These are phyloP conservation scores for Pseudachorutes palmiensis DNA, from an alignment of 1,140 invertebrate genomes.

Conservation along the genomic window DNA sequence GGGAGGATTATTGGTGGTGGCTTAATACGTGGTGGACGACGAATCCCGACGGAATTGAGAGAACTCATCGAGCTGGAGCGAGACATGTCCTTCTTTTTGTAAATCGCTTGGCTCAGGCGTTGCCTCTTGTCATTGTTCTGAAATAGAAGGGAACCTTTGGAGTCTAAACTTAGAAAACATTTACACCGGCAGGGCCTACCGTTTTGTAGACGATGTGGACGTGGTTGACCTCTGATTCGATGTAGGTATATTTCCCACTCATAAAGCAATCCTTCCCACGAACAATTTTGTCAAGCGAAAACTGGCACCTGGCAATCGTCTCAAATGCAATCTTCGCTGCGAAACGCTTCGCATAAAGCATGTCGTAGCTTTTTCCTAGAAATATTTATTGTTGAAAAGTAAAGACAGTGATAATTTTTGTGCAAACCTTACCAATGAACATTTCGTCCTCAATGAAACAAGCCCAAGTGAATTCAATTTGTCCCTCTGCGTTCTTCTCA, in stretches of 20 bases:
- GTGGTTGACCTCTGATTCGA: constrained; percentile 3
- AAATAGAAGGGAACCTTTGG: no score
- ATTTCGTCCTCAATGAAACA: background rate
- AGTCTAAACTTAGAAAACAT: no score
- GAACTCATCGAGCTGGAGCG: no score
- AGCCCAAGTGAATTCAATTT: background rate
- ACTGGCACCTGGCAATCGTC: background rate
- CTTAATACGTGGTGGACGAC: no score
- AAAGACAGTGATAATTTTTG: background rate
- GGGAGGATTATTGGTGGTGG: no score
- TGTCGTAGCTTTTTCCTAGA: constrained; percentile 5
- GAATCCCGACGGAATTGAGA: no score
- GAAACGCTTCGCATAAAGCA: constrained; percentile 2
- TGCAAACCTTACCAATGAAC: background rate
- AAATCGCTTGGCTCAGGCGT: no score
- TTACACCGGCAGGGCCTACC: no score
- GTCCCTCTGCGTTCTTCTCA: background rate
- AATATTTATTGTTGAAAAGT: no score
- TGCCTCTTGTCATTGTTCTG: no score
- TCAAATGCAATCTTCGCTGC: constrained; percentile 2
- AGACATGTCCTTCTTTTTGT: no score
- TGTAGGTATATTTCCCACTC: background rate
- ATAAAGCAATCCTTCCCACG: background rate
- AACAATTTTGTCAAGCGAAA: background rate
- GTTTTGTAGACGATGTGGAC: background rate